Conservation (phyloP, 2,888 invertebrate species). For the Sesamia inferens region DNA sequence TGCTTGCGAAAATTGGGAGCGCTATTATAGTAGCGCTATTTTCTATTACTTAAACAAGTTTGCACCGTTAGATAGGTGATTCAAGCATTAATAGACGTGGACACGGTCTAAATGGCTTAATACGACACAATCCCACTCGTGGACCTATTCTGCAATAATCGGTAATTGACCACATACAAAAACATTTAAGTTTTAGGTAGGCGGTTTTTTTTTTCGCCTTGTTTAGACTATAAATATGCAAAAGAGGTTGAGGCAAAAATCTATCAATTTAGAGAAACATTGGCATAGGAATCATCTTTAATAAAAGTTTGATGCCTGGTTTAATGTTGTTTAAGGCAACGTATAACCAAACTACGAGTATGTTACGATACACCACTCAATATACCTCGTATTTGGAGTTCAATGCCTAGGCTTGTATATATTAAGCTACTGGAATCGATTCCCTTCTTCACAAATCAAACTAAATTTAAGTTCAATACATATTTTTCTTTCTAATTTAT, state of each 20-base stretch:
- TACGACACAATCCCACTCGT: constrained; percentile 25
- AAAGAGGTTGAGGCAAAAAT: background rate
- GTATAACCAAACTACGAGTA: background rate
- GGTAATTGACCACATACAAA: constrained; percentile 10
- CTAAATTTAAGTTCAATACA: too few species aligned
- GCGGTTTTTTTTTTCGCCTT: background rate
- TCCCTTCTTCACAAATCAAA: too few species aligned
- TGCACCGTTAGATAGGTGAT: constrained; percentile 48
- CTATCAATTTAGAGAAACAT: constrained; percentile 1
- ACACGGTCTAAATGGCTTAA: constrained; percentile 16
- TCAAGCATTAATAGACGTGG: constrained; percentile 38
- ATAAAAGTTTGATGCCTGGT: background rate
- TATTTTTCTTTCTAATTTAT: too few species aligned
- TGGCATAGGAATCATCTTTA: constrained; percentile 4
- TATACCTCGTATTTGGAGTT: background rate
- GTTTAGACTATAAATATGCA: constrained; percentile 6
- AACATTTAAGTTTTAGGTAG: background rate
- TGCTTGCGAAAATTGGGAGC: background rate
- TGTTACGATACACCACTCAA: background rate
- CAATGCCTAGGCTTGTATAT: background rate
- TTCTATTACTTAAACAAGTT: constrained; percentile 46
- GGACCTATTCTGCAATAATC: constrained; percentile 13
- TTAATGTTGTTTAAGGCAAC: background rate
- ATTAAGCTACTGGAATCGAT: background rate
- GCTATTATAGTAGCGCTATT: constrained; percentile 26